Base-by-base conservation (phyloP, 2,113 vertebrate species). In the Megaleporinus macrocephalus region DNA sequence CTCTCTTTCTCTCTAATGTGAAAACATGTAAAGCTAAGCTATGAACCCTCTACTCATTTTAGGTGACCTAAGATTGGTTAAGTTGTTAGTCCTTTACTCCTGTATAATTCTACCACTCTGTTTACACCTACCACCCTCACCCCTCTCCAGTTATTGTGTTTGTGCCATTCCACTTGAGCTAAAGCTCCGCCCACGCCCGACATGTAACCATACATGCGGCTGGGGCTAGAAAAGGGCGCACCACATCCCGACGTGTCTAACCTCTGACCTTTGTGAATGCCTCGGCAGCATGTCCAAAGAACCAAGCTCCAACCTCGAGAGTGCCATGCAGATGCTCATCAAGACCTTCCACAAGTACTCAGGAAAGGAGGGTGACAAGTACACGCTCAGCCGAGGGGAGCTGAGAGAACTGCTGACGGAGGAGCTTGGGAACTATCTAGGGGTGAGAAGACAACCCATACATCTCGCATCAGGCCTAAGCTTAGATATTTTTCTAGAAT, bases 261-360 rank as follows among this genome's bases (percentile, higher is more conserved):
- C 86, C 85, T 83, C 86, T 87, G 63, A 75, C 73, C 73, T 83
- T 76, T 51, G 33, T 62, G 6, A 73, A 65, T 78, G 36, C 10
- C 20, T 82, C 41, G 33, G 1, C 88, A 95, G 93, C 53, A 95
- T 95, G 94, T 93, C 94, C 90, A 94, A 93, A 86, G 94, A 95
- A 84, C 94, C 93, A 77, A 92, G 76, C 91, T 91, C 94, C 88
- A 90, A 93, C 89, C 87, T 95, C 89, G 94, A 95, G 88, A 93
- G 89, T 66, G 94, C 94, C 89, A 93, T 97, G 94, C 92, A 95
- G 81, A 95, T 95, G 61, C 90, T 97, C 87, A 96, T 96, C 81
- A 94, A 91, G 85, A 95, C 94, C 72, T 97, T 96, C 90, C 96
- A 96, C 87, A 96, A 96, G 86, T 96, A 97, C 22, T 95, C 95